Conservation (phyloP, 2,888 invertebrate genomes). For the Poecilus cupreus region DNA sequence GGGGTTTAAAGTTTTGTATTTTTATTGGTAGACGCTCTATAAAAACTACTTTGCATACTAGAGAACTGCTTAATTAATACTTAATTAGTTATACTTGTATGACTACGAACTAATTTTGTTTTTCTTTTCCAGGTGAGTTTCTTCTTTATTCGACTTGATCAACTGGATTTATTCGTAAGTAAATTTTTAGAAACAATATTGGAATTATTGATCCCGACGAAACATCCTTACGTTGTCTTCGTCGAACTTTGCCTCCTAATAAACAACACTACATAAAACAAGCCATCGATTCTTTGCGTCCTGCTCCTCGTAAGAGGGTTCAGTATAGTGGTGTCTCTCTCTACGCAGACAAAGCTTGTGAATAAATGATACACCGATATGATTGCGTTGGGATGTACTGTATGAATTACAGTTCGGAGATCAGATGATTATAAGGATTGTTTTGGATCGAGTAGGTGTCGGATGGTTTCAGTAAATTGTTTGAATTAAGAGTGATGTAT, state of each 20-base stretch:
- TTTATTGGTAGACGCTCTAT: conserved; percentile 16
- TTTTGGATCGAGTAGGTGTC: not conserved
- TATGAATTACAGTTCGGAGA: not conserved
- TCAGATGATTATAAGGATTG: not conserved
- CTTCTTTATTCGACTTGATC: not conserved
- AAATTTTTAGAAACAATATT: no score
- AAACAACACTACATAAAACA: conserved; percentile 2
- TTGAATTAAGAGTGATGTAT: not conserved
- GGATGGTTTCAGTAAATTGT: not conserved
- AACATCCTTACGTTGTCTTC: not conserved
- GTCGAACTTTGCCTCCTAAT: not conserved
- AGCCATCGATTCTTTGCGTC: not conserved
- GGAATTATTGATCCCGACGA: not conserved
- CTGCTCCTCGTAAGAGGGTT: not conserved
- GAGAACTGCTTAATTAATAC: conserved; percentile 2
- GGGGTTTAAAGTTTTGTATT: conserved; percentile 13
- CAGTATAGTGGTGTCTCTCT: not conserved
- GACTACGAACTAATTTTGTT: not conserved
- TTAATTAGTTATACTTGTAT: conserved; percentile 21
- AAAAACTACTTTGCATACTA: conserved; percentile 11
- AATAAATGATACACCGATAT: conserved; percentile 41
- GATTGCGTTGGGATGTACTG: conserved; percentile 6
- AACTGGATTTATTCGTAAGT: not conserved
- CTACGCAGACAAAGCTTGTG: conserved; percentile 18
- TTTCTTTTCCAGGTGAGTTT: conserved; percentile 16